A percentile compares a stretch with the other conserved stretches of the same genome.
Conservation (phyloP, 2,113 vertebrate genomes). For the Typhlomys cinereus region DNA sequence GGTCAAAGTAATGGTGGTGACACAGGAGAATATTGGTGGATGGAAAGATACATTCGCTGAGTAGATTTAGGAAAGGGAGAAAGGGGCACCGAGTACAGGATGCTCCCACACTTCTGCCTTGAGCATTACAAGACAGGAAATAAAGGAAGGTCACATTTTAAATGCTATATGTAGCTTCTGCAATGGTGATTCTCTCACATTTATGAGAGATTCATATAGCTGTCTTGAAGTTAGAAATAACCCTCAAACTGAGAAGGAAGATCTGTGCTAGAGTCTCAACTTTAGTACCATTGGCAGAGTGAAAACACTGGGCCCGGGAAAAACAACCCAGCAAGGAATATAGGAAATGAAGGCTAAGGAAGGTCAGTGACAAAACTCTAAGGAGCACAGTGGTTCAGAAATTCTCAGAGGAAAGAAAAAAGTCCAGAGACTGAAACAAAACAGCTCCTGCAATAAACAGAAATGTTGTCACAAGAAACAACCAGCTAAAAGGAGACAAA, state of each 20-base stretch:
- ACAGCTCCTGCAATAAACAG: constrained; percentile 22
- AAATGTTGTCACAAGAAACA: constrained; percentile 25
- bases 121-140: background rate
- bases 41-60: constrained; percentile 3
- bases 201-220: background rate
- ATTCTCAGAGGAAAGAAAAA: constrained; percentile 17
- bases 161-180: background rate
- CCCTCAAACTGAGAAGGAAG: constrained; percentile 30
- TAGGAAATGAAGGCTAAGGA: background rate
- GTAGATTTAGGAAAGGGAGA: background rate
- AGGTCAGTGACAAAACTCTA: background rate
- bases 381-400: constrained; percentile 32
- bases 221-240: background rate
- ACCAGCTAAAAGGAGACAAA: constrained; percentile 10
- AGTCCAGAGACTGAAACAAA: background rate
- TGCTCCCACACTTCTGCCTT: background rate
- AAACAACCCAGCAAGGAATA: constrained; percentile 14
- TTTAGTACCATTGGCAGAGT: background rate
- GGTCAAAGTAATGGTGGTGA: background rate
- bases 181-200: constrained; percentile 7
- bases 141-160: background rate
- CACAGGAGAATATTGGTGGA: background rate
- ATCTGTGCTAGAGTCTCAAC: background rate
- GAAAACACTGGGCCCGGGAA: background rate
- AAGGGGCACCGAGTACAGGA: too few species aligned